Evolutionary conservation across 2,113 vertebrate genomes (phyloP).

Genomic region (Cryptomyrus ogoouensis): DNA sequence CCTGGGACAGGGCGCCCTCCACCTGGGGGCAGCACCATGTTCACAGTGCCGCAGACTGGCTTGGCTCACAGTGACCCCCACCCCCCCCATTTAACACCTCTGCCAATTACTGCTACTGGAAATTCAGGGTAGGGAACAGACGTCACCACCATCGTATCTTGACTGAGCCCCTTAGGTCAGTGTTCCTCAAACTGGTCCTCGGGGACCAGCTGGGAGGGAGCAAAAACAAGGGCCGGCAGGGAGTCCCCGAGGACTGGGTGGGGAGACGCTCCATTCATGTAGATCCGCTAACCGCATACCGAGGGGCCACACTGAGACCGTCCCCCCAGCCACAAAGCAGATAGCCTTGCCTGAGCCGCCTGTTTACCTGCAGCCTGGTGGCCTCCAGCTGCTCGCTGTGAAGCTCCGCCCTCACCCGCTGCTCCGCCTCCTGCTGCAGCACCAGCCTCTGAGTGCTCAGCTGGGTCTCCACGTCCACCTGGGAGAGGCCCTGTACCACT

Average conservation of each 20-base stretch:
- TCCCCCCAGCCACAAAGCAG: neutral
- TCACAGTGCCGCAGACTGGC: neutral
- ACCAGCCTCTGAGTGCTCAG: conserved; percentile 53
- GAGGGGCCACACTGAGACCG: neutral
- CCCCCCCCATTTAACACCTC: neutral
- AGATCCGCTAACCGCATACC: too few species aligned
- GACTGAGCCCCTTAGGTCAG: neutral
- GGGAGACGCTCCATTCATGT: neutral
- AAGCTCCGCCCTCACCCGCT: conserved; percentile 56
- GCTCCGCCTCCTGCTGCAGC: conserved; percentile 55
- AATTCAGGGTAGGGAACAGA: neutral
- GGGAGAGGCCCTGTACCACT: neutral
- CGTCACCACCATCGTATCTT: neutral
- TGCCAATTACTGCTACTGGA: neutral
- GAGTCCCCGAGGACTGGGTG: neutral
- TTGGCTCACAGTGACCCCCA: neutral
- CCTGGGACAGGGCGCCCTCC: conserved; percentile 75
- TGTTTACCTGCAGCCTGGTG: conserved; percentile 68
- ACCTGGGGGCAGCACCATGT: conserved; percentile 55
- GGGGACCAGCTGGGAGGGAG: neutral
- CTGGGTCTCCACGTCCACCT: conserved; percentile 47
- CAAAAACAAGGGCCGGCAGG: too few species aligned
- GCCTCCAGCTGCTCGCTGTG: conserved; percentile 65
- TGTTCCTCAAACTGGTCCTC: neutral
- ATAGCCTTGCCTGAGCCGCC: neutral